Conservation (phyloP, 2,113 vertebrate species). For the Oreotrochilus melanogaster region DNA sequence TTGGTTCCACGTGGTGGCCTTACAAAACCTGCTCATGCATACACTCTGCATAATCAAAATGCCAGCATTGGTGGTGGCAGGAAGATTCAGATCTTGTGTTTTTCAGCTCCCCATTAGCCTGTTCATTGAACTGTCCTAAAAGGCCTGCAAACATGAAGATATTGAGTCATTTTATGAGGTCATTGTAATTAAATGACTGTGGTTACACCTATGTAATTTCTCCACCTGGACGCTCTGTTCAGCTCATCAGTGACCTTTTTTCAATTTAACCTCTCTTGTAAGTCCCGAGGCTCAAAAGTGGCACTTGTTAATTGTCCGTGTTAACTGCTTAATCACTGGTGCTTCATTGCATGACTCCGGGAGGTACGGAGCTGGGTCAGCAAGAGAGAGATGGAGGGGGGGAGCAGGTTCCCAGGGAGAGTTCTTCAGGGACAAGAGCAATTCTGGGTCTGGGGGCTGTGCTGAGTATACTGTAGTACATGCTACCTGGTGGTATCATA, state of each 20-base stretch:
- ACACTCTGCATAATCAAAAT: fast-evolving
- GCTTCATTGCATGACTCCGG: background rate
- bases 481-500: background rate
- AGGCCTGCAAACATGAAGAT: background rate
- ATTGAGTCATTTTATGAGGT: fast-evolving
- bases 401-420: background rate
- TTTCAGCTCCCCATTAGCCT: background rate
- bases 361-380: background rate
- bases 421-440: background rate
- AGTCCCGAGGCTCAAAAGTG: background rate
- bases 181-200: background rate
- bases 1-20: background rate
- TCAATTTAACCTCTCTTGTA: background rate
- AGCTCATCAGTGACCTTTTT: background rate
- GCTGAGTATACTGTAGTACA: background rate
- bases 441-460: background rate
- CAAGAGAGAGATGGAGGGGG: background rate
- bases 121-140: background rate
- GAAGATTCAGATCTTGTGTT: background rate
- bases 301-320: background rate
- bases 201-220: background rate
- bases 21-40: background rate
- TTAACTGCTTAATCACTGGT: background rate
- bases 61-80: background rate
- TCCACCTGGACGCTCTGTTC: background rate